Evolutionary conservation across 2,113 vertebrate genomes (phyloP), one percentile per base, ranked within the genome.

Genomic region (Pelobates fuscus): DNA sequence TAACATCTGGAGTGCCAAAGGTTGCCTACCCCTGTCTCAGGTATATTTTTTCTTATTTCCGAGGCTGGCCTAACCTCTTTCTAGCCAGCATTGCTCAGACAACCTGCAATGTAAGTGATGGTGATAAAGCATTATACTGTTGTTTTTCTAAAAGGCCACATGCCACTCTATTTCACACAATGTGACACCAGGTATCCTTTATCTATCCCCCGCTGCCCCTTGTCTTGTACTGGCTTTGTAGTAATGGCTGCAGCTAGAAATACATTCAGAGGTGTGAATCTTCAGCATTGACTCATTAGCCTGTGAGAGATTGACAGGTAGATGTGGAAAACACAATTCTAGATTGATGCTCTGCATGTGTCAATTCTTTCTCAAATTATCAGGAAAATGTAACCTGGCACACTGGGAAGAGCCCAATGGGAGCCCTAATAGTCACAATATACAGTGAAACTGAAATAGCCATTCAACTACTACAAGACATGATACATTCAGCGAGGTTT

Each of bases 211-310:
- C 10, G 18, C 41, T 46, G 15, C 58, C n/a, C 41, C 27, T 27
- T 15, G 15, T 57, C 49, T 69, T 27, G 23, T 59, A 41, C 30
- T 59, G 18, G 23, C 43, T 23, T 26, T 43, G 23, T 54, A 11
- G 32, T 67, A n/a, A 67, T 67, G 64, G 25, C 24, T 58, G 32
- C 8, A 24, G 54, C 54, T 29, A 44, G 23, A 30, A 52, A 70
- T 58, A 55, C 17, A 59, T 59, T 59, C 67, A 59, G 32, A n/a
- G 21, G 55, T 43, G 54, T 59, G 55, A 37, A 59, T 25, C 27
- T n/a, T 27, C 23, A 46, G 64, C 23, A 52, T 67, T 37, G 44
- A 67, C 41, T 67, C 43, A 67, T 67, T 67, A 67, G 64, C 18
- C 43, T 49, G 23, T n/a, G 7, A 23, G 11, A 44, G 57, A 70